phyloP scores from a whole-genome alignment of 2,888 invertebrate species.

The Scrobipalpa costella region DNA sequence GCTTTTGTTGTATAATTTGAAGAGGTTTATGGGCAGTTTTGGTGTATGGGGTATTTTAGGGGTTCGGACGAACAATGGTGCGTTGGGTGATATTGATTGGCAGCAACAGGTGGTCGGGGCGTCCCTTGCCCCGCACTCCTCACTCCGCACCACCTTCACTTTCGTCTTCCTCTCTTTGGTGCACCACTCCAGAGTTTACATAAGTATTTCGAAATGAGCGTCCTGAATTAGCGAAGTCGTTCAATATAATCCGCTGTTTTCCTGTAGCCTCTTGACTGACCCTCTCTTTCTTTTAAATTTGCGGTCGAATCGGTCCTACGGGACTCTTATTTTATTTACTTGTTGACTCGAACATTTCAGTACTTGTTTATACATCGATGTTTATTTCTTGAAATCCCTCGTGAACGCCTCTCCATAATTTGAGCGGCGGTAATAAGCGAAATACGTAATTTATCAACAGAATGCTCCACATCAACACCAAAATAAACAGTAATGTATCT shows the following conservation, averaged over 20 bases:
- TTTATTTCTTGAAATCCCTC: not conserved
- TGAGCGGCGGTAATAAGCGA: not conserved
- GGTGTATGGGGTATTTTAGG: constrained; percentile 44
- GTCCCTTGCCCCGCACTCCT: constrained; percentile 60
- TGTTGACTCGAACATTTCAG: constrained; percentile 13
- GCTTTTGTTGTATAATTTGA: constrained; percentile 18
- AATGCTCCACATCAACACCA: constrained; percentile 11
- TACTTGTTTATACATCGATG: not conserved
- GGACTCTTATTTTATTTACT: constrained; percentile 1
- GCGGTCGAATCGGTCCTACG: not conserved
- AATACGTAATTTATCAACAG: constrained; percentile 3
- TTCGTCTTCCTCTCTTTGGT: constrained; percentile 26
- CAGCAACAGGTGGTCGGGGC: constrained; percentile 74
- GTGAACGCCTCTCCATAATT: not conserved
- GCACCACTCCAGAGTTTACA: constrained; percentile 22
- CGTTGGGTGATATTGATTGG: constrained; percentile 75
- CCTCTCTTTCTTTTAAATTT: constrained; percentile 4
- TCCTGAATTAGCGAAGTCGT: constrained; percentile 12
- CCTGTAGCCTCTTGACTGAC: constrained; percentile 1
- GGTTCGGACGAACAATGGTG: constrained; percentile 63
- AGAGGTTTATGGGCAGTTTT: constrained; percentile 36
- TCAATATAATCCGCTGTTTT: constrained; percentile 9
- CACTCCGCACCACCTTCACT: constrained; percentile 55
- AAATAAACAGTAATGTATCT: constrained; percentile 38
- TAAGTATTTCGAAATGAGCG: constrained; percentile 18